Evolutionary conservation across 2,113 vertebrate genomes (phyloP).

Genomic region (Origma solitaria): DNA sequence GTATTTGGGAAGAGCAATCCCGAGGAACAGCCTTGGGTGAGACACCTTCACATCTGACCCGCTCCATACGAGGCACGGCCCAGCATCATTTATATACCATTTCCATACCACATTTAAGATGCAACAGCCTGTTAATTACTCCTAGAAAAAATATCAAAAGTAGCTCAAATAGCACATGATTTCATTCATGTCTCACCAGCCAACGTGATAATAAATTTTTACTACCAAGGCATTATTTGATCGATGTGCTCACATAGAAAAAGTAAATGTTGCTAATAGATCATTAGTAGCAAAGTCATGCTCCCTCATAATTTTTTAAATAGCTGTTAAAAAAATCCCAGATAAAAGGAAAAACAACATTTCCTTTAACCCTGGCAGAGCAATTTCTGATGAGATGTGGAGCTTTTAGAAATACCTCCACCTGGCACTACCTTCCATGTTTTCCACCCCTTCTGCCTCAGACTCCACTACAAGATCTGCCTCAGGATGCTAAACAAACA

Average conservation of each 20-base stretch:
- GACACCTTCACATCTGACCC: neutral
- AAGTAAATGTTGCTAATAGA: neutral
- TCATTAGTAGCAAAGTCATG: neutral
- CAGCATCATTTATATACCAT: neutral
- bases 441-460: neutral
- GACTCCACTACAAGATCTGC: neutral
- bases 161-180: neutral
- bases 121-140: neutral
- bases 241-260: neutral
- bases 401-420: neutral
- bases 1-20: neutral
- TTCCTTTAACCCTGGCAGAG: neutral
- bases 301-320: neutral
- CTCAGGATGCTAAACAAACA: neutral
- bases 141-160: neutral
- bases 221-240: neutral
- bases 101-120: neutral
- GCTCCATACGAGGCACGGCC: rapidly evolving
- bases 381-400: neutral
- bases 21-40: neutral
- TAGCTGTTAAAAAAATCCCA: neutral
- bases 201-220: neutral
- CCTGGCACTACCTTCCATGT: neutral
- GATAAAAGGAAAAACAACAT: neutral
- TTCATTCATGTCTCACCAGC: neutral